Base-by-base conservation (phyloP, 2,888 invertebrate species). In the Apodemia mormo region DNA sequence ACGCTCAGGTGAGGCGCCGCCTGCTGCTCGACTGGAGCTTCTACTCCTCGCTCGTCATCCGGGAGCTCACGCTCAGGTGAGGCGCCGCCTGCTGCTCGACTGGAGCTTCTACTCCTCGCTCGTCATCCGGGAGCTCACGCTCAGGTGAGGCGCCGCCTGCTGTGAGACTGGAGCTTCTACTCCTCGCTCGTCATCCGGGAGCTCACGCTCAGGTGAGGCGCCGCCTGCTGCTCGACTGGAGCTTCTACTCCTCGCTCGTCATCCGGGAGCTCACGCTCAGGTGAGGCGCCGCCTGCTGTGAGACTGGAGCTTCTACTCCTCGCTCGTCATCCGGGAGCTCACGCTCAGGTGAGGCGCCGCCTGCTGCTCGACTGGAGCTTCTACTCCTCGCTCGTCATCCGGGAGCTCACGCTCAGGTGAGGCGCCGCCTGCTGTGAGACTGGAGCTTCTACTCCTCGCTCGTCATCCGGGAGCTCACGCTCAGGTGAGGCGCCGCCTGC, bases 61-160 rank as follows among this genome's bases (percentile, higher is more conserved):
- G 22, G n/a, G 22, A 22, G 22, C 22, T 22, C 22, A 22, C 22
- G 22, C 22, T 22, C 22, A 22, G n/a, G n/a, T n/a, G n/a, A n/a
- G n/a, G 64, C 79, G 88, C 2, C 97, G 99, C 83, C 98, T 99
- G 93, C 94, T 99, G 80, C 95, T 99, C 74, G 99, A 99, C 92
- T 99, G 99, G 99, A 99, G 98, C 77, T 99, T 99, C 94, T 99
- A 99, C 93, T 98, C 98, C 87, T 99, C 99, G 70, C 98, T 99
- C 96, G 98, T 99, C 71, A 99, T 99, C 79, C 95, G 99, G 66
- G 99, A 99, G 91, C 95, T 99, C 76, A 99, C 99, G 65, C 94
- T 99, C 75, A 81, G 89, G 88, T 88, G 22, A 30, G 12, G 9
- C 79, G 88, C 2, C 97, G 99, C 84, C 98, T 99, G 93, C 94